Percentiles rank a stretch among this genome's conserved stretches.
phyloP scores from a whole-genome alignment of 2,888 invertebrate genomes.

The Isoperla grammatica region DNA sequence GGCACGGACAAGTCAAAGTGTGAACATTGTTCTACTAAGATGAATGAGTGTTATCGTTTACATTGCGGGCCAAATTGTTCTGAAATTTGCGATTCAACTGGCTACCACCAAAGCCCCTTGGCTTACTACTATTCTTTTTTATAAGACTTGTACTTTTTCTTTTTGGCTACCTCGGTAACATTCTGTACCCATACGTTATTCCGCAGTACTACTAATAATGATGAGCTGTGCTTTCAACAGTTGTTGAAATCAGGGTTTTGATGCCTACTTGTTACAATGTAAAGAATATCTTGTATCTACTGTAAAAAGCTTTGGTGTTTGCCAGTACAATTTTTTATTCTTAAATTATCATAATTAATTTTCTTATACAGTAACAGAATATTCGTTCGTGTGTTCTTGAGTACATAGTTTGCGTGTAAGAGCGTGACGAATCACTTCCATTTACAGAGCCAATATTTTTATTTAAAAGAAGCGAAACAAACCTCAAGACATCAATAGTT shows the following conservation, averaged over 20 bases:
- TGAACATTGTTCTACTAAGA: too few relatives aligned
- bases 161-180: constrained; percentile 18
- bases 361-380: constrained; percentile 18
- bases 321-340: constrained; percentile 20
- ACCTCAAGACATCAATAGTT: not conserved
- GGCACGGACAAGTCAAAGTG: too few relatives aligned
- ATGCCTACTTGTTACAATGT: constrained; percentile 23
- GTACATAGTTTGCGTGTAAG: constrained; percentile 23
- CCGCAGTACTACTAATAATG: not conserved
- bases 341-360: constrained; percentile 24
- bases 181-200: not conserved
- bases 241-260: constrained; percentile 25
- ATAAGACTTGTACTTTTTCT: not conserved
- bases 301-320: constrained; percentile 31
- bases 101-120: constrained; percentile 29
- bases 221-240: constrained; percentile 15
- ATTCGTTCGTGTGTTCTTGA: constrained; percentile 29
- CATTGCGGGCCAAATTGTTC: constrained; percentile 15
- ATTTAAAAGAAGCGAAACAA: constrained; percentile 20
- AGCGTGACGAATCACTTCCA: constrained; percentile 23
- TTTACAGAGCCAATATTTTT: constrained; percentile 28
- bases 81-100: constrained; percentile 13
- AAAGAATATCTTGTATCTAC: constrained; percentile 25
- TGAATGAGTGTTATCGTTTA: constrained; percentile 1
- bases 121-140: constrained; percentile 5